Evolutionary conservation across 2,113 vertebrate species (phyloP).

Genomic region (Orthonyx spaldingii): DNA sequence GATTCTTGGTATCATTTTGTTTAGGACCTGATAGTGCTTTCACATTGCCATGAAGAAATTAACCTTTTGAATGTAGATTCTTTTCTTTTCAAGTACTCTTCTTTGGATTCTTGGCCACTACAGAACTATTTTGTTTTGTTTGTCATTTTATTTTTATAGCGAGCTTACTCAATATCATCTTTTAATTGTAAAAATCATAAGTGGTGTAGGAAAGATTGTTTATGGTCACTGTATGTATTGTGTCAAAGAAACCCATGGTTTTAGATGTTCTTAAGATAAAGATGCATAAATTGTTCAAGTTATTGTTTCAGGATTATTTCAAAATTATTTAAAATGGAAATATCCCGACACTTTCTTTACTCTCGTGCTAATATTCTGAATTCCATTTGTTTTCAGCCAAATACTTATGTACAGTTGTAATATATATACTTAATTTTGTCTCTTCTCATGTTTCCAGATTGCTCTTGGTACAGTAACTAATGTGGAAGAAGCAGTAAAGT

Average conservation of each 20-base stretch:
- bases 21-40: neutral
- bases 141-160: neutral
- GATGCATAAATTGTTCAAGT: neutral
- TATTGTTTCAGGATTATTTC: neutral
- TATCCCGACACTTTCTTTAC: neutral
- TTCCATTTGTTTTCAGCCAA: neutral
- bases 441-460: conserved; percentile 75
- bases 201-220: neutral
- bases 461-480: conserved; percentile 95
- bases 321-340: neutral
- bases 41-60: neutral
- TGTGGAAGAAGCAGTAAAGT: conserved; percentile 97
- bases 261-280: neutral
- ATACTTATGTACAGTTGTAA: conserved; percentile 16
- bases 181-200: neutral
- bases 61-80: neutral
- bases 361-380: neutral
- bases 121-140: neutral
- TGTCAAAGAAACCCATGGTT: neutral
- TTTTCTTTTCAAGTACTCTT: neutral
- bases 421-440: conserved; percentile 46
- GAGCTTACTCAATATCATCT: neutral
- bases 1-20: neutral
- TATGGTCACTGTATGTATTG: neutral
- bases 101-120: neutral